phyloP scores from a whole-genome alignment of 2,113 vertebrate genomes.

The zebrafish (Danio rerio) region GRCz12tu NC_133199.1:26203501-26204000 shows the following conservation, averaged over 20 bases:
- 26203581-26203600: conserved; percentile 36
- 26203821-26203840: conserved; percentile 52
- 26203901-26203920: conserved; percentile 41
- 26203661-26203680: conserved; percentile 45
- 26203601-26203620: conserved; percentile 14
- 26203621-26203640: conserved; percentile 20
- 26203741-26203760: conserved; percentile 53
- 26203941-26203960: conserved; percentile 35
- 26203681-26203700: conserved; percentile 54
- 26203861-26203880: conserved; percentile 48
- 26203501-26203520: conserved; percentile 17
- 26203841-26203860: conserved; percentile 47
- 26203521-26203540: conserved; percentile 1
- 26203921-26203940: conserved; percentile 37
- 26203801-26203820: conserved; percentile 49
- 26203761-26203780: conserved; percentile 54
- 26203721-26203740: conserved; percentile 37
- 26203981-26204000: conserved; percentile 50
- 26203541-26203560: conserved; percentile 15
- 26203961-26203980: conserved; percentile 57
- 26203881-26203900: conserved; percentile 52
- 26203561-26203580: conserved; percentile 24
- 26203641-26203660: conserved; percentile 41
- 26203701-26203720: conserved; percentile 33
- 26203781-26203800: conserved; percentile 58